A percentile compares a stretch with the other conserved stretches of the same genome.
Evolutionary conservation across 2,888 invertebrate species (phyloP).

Genomic region (Lithodes maja): DNA sequence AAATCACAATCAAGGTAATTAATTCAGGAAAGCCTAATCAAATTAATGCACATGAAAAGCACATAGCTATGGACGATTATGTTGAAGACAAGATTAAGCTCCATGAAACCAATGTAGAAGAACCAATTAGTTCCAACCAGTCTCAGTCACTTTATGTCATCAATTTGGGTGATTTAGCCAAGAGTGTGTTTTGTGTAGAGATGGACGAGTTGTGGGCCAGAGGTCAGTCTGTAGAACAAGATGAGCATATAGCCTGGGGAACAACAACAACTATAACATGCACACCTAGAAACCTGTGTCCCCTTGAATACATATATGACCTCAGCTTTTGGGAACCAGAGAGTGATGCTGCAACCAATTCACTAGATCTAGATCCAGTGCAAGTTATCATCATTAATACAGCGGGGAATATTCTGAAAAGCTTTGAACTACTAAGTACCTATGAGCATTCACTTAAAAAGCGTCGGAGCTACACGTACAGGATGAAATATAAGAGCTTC

Average conservation of each 20-base stretch:
- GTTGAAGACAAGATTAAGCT: not conserved
- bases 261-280: constrained; percentile 15
- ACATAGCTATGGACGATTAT: not conserved
- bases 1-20: not conserved
- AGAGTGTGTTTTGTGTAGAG: constrained; percentile 34
- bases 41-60: not conserved
- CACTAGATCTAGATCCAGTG: constrained; percentile 19
- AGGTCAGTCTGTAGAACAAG: constrained; percentile 20
- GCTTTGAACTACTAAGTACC: constrained; percentile 12
- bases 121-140: not conserved
- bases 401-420: constrained; percentile 11
- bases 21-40: not conserved
- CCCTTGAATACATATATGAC: constrained; percentile 48
- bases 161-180: not conserved
- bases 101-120: not conserved
- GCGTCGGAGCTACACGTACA: constrained; percentile 50
- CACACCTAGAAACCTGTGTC: constrained; percentile 51
- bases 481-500: constrained; percentile 45
- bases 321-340: constrained; percentile 59
- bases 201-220: constrained; percentile 46
- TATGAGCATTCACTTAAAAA: constrained; percentile 15
- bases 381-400: constrained; percentile 46
- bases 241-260: too few relatives aligned
- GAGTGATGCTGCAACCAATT: not conserved
- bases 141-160: not conserved